These are phyloP conservation scores for Panagrolaimus sp. DNA, from an alignment of 1,140 invertebrate species.

Conservation along the genomic window DNA sequence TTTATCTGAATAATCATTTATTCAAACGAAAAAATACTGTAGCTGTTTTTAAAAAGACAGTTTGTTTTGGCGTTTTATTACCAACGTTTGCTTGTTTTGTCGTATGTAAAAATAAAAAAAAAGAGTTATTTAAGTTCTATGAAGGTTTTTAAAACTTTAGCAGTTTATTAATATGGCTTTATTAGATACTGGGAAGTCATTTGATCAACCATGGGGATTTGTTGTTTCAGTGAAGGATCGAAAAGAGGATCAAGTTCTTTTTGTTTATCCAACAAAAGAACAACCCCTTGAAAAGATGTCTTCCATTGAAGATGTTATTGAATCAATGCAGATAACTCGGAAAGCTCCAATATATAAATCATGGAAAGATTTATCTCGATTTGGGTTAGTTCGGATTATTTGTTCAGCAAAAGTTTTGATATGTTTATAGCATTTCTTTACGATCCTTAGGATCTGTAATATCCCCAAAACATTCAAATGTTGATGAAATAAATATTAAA, in stretches of 20 bases:
- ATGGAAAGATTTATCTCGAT: background rate
- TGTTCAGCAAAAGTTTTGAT: background rate
- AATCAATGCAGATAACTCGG: background rate
- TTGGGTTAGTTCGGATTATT: background rate
- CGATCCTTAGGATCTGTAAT: background rate
- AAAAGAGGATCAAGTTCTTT: background rate
- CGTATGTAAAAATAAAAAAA: too few species aligned
- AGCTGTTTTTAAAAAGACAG: too few species aligned
- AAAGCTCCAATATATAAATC: background rate
- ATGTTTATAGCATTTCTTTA: conserved; percentile 4
- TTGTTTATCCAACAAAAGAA: conserved; percentile 7
- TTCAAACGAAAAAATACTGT: too few species aligned
- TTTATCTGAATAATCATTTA: too few species aligned
- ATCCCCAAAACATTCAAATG: background rate
- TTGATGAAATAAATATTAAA: conserved; percentile 1
- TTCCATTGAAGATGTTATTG: conserved; percentile 7
- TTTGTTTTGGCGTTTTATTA: too few species aligned
- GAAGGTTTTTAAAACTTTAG: too few species aligned
- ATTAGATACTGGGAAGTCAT: background rate
- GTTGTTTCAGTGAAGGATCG: background rate
- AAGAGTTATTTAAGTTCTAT: too few species aligned
- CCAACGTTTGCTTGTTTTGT: too few species aligned
- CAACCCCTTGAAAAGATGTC: background rate
- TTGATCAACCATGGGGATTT: background rate
- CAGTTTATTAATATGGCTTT: conserved; percentile 1